A percentile compares a stretch with the other conserved stretches of the same genome.
phyloP scores from a whole-genome alignment of 2,113 vertebrate genomes.

The Prunella himalayana region DNA sequence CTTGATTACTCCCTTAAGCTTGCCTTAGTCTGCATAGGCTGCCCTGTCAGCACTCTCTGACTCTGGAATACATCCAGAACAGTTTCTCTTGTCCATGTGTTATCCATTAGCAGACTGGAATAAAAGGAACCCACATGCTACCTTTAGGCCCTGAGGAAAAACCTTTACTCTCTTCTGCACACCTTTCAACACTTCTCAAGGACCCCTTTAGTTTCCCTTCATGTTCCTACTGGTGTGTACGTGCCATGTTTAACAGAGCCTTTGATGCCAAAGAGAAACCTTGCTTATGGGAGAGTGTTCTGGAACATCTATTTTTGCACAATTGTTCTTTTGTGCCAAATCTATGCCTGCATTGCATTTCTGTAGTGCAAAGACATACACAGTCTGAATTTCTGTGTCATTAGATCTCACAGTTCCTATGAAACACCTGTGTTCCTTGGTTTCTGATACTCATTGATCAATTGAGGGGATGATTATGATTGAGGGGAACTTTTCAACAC shows the following conservation, averaged over 20 bases:
- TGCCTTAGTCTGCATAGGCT: background rate
- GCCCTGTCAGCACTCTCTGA: background rate
- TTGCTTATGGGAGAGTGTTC: background rate
- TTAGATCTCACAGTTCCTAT: background rate
- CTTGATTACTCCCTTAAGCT: background rate
- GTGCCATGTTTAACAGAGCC: background rate
- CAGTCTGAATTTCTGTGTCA: background rate
- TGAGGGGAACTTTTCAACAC: background rate
- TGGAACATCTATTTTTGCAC: background rate
- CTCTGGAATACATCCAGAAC: background rate
- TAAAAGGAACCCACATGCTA: background rate
- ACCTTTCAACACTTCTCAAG: background rate
- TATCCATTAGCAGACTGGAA: background rate
- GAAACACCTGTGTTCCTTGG: background rate
- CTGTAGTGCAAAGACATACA: no score
- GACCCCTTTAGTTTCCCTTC: background rate
- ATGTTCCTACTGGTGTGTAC: accelerated
- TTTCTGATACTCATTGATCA: background rate
- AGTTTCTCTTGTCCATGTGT: background rate
- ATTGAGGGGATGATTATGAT: background rate
- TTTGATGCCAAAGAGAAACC: background rate
- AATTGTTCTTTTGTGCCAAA: background rate
- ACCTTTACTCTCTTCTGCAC: background rate
- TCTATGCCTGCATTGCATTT: background rate
- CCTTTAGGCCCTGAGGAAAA: background rate